These are phyloP conservation scores for Xylocopa sonorina DNA, from an alignment of 1,140 invertebrate species.

Conservation along the genomic window DNA sequence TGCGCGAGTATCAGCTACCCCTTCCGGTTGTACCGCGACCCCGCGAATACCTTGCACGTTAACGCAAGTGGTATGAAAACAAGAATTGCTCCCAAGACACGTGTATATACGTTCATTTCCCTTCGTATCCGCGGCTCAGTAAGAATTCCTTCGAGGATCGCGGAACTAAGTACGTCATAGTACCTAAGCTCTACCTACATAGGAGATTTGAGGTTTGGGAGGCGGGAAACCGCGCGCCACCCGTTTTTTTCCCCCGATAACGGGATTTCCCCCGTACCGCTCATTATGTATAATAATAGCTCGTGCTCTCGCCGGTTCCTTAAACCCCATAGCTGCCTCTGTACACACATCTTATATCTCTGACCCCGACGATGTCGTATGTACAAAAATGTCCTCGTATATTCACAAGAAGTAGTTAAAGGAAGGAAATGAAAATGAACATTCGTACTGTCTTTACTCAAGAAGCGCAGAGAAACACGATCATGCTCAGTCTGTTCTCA, in stretches of 20 bases:
- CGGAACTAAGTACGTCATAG: constrained; percentile 60
- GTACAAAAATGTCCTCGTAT: constrained; percentile 71
- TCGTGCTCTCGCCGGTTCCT: constrained; percentile 16
- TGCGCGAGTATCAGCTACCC: no score
- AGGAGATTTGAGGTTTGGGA: constrained; percentile 61
- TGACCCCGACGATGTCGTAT: constrained; percentile 63
- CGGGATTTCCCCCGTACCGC: no score
- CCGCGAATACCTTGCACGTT: no score
- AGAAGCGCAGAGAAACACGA: constrained; percentile 64
- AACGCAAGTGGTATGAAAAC: not conserved
- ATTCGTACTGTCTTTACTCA: constrained; percentile 53
- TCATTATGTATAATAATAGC: not conserved
- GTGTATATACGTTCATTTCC: constrained; percentile 7
- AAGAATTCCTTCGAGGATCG: constrained; percentile 35
- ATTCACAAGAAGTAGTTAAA: no score
- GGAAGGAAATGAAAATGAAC: no score
- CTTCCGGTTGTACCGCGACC: no score
- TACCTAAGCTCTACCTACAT: constrained; percentile 63
- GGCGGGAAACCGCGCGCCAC: constrained; percentile 21
- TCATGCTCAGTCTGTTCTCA: constrained; percentile 45
- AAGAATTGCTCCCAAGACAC: constrained; percentile 42
- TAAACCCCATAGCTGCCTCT: constrained; percentile 70
- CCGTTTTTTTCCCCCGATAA: no score
- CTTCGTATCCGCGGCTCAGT: not conserved
- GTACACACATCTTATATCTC: constrained; percentile 61